Base-by-base conservation (phyloP, 92 coral and sea anemone species). In the Porites lobata region DNA sequence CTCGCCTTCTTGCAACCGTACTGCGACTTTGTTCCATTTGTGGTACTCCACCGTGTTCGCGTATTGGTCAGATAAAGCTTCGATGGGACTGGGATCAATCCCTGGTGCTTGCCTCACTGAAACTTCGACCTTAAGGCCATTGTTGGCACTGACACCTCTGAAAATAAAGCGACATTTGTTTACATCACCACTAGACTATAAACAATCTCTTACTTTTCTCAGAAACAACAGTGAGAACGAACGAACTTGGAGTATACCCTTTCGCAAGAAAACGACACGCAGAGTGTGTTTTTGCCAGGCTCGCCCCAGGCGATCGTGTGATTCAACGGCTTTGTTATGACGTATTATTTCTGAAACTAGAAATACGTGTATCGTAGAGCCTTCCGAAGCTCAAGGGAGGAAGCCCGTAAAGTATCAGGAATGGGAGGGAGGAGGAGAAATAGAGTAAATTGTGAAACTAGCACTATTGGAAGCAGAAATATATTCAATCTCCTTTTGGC, bases 1-100 rank as follows among this genome's bases (percentile, higher is more conserved):
- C 32, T 90, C 90, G 0, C 29, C 9, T 85, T 92, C 94, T 78
- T 95, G 94, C 20, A 95, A 68, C 5, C 98, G 93, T 22, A 95
- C 84, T 4, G 80, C 80, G 4, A 95, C 64, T 71, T 90, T 88
- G 79, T 92, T 90, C 98, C 98, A 95, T 52, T 71, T 9, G 1
- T 59, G 79, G 69, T 72, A 51, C 57, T 86, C 86, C 0, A 86
- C 21, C 29, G 29, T 26, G 3, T 21, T 0, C 22, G 22, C 22
- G 43, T 50, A 56, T 20, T 76, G 38, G n/a, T 56, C 75, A 19
- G 82, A 80, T 14, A 13, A 50, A 7, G 67, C 75, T 29, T 12
- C 11, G 73, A 85, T 58, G 13, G 75, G 67, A 50, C 12, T 17
- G 6, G 11, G 3, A 56, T 56, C 61, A 56, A 15, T 1, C 13